These are phyloP conservation scores for Leucoptera coffeella DNA, from an alignment of 2,888 invertebrate genomes.

Conservation along the genomic window DNA sequence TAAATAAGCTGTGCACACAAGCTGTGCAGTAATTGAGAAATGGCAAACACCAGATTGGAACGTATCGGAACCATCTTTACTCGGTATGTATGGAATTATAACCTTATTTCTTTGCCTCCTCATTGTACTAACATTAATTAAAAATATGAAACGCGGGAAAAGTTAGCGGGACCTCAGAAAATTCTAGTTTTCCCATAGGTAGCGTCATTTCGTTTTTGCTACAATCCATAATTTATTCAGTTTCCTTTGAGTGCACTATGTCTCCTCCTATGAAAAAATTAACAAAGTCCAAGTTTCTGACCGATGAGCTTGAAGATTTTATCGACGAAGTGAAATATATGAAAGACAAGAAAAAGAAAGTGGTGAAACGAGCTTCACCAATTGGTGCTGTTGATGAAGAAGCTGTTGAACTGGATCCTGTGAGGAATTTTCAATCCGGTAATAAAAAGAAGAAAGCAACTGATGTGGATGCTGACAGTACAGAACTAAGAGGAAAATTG, in stretches of 20 bases:
- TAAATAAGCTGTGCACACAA: no score
- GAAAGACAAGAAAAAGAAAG: slow-evolving; percentile 18
- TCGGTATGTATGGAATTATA: slow-evolving; percentile 38
- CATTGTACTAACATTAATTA: no score
- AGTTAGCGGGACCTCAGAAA: background rate
- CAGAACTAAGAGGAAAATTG: slow-evolving; percentile 24
- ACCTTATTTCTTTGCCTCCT: no score
- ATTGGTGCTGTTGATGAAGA: slow-evolving; percentile 11
- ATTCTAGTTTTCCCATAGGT: background rate
- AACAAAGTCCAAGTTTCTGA: slow-evolving; percentile 17
- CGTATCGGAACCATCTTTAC: slow-evolving; percentile 68
- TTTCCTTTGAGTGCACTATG: slow-evolving; percentile 11
- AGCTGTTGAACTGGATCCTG: slow-evolving; percentile 13
- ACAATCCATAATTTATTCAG: background rate
- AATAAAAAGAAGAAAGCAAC: slow-evolving; percentile 21
- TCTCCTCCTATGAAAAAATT: slow-evolving; percentile 15
- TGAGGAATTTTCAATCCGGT: slow-evolving; percentile 15
- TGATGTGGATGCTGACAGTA: slow-evolving; percentile 12
- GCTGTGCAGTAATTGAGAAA: slow-evolving; percentile 16
- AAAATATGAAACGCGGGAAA: slow-evolving; percentile 4
- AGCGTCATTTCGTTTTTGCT: background rate
- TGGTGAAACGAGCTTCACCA: slow-evolving; percentile 14
- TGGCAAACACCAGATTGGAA: slow-evolving; percentile 67
- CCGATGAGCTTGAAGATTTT: slow-evolving; percentile 20
- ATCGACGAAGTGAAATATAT: slow-evolving; percentile 19